Conservation (phyloP, 2,888 invertebrate genomes). For the Aleiodes alternator region DNA sequence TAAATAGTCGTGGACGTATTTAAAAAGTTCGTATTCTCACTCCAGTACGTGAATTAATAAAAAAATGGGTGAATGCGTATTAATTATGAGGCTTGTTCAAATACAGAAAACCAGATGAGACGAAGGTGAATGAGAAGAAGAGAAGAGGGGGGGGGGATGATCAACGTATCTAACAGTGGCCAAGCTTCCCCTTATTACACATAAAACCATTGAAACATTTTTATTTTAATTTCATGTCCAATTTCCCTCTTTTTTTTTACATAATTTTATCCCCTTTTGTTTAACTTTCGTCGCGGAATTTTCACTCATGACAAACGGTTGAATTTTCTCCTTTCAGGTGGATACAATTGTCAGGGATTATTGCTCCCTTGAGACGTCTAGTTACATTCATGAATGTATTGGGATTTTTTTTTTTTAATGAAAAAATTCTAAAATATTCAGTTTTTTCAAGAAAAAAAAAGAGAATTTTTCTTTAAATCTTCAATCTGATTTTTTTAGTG, state of each 20-base stretch:
- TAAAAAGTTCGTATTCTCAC: constrained; percentile 13
- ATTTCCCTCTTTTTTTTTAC: constrained; percentile 27
- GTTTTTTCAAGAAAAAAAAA: no score
- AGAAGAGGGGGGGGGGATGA: constrained; percentile 37
- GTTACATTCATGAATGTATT: constrained; percentile 20
- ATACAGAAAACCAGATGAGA: constrained; percentile 64
- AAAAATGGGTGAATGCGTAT: constrained; percentile 69
- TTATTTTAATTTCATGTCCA: constrained; percentile 29
- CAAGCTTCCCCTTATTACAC: constrained; percentile 55
- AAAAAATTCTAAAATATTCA: no score
- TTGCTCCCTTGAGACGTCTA: constrained; percentile 14
- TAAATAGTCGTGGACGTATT: constrained; percentile 50
- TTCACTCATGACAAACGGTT: constrained; percentile 55
- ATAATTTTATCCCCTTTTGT: constrained; percentile 58
- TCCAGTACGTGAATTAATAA: constrained; percentile 1
- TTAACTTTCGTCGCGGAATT: constrained; percentile 73
- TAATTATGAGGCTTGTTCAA: constrained; percentile 75
- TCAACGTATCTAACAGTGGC: constrained; percentile 42
- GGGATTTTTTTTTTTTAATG: background rate
- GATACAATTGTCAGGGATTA: constrained; percentile 24
- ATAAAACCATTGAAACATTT: constrained; percentile 45
- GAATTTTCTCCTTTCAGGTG: constrained; percentile 28
- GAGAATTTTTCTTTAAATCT: no score
- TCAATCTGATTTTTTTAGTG: no score
- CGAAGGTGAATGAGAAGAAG: constrained; percentile 27